Evolutionary conservation across 2,888 invertebrate species (phyloP).

Genomic region (Buathra laborator): DNA sequence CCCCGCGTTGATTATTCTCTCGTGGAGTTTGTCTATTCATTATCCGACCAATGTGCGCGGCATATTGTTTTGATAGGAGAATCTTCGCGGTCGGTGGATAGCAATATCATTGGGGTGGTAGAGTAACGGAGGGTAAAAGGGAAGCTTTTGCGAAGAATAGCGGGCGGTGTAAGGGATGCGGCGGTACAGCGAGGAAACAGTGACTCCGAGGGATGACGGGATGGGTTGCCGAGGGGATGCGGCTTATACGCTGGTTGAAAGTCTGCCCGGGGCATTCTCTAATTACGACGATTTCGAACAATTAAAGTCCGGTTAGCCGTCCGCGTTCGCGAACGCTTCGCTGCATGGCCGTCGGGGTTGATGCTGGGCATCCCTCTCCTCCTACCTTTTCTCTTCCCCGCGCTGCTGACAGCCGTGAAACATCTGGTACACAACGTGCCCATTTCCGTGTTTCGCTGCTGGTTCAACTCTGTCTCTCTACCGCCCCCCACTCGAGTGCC

Average conservation of each 20-base stretch:
- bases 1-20: too few species aligned
- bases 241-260: slow-evolving; percentile 24
- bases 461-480: slow-evolving; percentile 19
- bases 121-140: not conserved
- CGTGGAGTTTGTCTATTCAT: too few species aligned
- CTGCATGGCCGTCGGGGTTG: slow-evolving; percentile 53
- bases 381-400: slow-evolving; percentile 28
- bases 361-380: slow-evolving; percentile 18
- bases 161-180: not conserved
- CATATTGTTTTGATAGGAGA: too few species aligned
- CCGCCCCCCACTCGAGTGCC: slow-evolving; percentile 32
- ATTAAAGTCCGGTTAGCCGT: slow-evolving; percentile 77
- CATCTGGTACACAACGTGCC: slow-evolving; percentile 68
- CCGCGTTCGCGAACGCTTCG: slow-evolving; percentile 68
- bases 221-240: not conserved
- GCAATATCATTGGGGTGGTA: too few species aligned
- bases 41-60: too few species aligned
- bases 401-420: slow-evolving; percentile 36
- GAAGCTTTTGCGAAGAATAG: not conserved
- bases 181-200: not conserved
- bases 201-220: not conserved
- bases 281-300: slow-evolving; percentile 76
- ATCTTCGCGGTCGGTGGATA: too few species aligned
- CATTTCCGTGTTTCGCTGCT: slow-evolving; percentile 59
- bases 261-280: slow-evolving; percentile 62